A percentile compares a stretch with the other conserved stretches of the same genome.
Conservation (phyloP, 2,113 vertebrate genomes). For the Rhombomys opimus region DNA sequence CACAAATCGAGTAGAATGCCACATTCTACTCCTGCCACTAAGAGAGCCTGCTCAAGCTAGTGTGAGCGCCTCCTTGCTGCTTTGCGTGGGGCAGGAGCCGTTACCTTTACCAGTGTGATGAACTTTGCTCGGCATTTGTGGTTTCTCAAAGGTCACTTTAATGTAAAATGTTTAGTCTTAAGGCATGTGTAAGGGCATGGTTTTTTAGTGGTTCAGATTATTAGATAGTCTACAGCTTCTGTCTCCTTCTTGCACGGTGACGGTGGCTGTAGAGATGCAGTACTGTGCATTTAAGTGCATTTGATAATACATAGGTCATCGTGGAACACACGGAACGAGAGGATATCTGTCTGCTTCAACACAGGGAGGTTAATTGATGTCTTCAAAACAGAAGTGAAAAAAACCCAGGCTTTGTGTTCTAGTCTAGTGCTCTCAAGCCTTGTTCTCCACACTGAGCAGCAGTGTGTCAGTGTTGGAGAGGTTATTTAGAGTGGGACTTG, state of each 20-base stretch:
- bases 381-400: background rate
- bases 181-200: background rate
- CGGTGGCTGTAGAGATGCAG: conserved; percentile 15
- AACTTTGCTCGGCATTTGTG: background rate
- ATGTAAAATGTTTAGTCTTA: conserved; percentile 4
- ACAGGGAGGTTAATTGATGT: conserved; percentile 10
- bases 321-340: background rate
- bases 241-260: background rate
- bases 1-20: too few species aligned
- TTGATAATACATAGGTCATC: background rate
- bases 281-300: conserved; percentile 1
- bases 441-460: background rate
- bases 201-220: conserved; percentile 19
- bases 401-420: background rate
- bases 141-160: conserved; percentile 39
- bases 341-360: conserved; percentile 10
- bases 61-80: background rate
- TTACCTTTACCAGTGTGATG: background rate
- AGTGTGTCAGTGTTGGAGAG: background rate
- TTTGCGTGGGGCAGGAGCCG: background rate
- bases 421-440: background rate
- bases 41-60: background rate
- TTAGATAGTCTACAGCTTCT: background rate
- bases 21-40: background rate
- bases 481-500: background rate